Evolutionary conservation across 2,113 vertebrate genomes (phyloP), one percentile per base, ranked within the genome.

Genomic region (Atrichornis clamosus): DNA sequence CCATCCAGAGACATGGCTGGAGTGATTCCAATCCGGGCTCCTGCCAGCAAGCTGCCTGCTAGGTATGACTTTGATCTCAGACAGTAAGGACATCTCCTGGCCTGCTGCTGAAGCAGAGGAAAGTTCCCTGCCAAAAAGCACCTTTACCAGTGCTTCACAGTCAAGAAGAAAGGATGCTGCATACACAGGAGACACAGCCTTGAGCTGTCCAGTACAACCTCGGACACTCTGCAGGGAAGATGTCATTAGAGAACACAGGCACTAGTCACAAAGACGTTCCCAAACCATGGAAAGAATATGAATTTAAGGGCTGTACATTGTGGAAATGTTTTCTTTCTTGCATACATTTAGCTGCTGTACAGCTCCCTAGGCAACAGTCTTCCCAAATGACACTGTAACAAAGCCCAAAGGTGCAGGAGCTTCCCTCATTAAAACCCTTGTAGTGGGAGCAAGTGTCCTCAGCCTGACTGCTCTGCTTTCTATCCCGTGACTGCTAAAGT

Each of bases 291-390:
- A 68, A 62, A 76, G 20, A 76, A 65, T 22, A 26, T 55, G 63
- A 75, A 94, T 95, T 90, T 53, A 73, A 91, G 68, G 46, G 72
- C 37, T 89, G 32, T 35, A 30, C 23, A 2, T 2, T 69, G 32
- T 68, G 65, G 30, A 95, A 79, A 23, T 72, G 21, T 65, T 59
- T 59, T 84, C 35, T 80, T 11, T 83, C 14, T 81, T 28, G 76
- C 21, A 26, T 82, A 60, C 76, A 21, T 69, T 85, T 84, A 83
- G 88, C 80, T 82, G 59, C 76, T 91, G 46, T 80, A 75, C 80
- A 95, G 90, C 92, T 96, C 96, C 92, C 95, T 95, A 84, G 79
- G 90, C 90, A 96, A 93, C 94, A 95, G 67, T 53, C 74, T 96
- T 95, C 78, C 95, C 77, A 95, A 85, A 74, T 64, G 93, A 97